A percentile compares a stretch with the other conserved stretches of the same genome.
phyloP scores from a whole-genome alignment of 1,140 invertebrate species.

The Diorhabda elongata region DNA sequence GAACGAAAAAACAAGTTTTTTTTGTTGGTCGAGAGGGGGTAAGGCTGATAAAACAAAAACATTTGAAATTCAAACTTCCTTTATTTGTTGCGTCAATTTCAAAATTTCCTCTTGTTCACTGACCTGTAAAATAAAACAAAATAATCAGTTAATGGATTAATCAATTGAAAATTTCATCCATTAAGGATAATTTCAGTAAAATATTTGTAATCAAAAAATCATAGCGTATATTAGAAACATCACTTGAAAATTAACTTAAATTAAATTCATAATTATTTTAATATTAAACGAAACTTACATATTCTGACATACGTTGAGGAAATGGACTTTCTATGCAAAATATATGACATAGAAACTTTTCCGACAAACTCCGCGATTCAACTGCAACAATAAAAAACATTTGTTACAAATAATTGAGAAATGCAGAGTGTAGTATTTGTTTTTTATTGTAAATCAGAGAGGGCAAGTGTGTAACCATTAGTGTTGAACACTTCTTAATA shows the following conservation, averaged over 20 bases:
- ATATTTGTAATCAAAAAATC: neutral
- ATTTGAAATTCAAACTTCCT: too few relatives aligned
- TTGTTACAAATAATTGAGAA: neutral
- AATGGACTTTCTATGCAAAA: neutral
- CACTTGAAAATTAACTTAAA: neutral
- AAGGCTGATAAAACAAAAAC: too few relatives aligned
- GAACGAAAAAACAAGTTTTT: too few relatives aligned
- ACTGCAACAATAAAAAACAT: neutral
- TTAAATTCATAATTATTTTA: neutral
- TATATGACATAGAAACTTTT: neutral
- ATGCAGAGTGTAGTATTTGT: neutral
- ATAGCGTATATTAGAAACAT: slow-evolving; percentile 13
- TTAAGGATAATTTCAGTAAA: too few relatives aligned
- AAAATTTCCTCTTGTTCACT: too few relatives aligned
- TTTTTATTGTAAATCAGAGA: slow-evolving; percentile 6
- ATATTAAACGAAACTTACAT: neutral
- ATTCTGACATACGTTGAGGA: neutral
- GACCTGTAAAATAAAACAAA: too few relatives aligned
- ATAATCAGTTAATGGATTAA: too few relatives aligned
- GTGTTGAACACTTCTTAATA: slow-evolving; percentile 12
- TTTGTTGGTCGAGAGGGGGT: too few relatives aligned
- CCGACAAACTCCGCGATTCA: neutral
- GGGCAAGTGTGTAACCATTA: slow-evolving; percentile 15
- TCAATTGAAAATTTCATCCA: too few relatives aligned
- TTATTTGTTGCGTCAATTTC: too few relatives aligned